Conservation (phyloP, 2,888 invertebrate species). For the Hypselothyrea guttata region DNA sequence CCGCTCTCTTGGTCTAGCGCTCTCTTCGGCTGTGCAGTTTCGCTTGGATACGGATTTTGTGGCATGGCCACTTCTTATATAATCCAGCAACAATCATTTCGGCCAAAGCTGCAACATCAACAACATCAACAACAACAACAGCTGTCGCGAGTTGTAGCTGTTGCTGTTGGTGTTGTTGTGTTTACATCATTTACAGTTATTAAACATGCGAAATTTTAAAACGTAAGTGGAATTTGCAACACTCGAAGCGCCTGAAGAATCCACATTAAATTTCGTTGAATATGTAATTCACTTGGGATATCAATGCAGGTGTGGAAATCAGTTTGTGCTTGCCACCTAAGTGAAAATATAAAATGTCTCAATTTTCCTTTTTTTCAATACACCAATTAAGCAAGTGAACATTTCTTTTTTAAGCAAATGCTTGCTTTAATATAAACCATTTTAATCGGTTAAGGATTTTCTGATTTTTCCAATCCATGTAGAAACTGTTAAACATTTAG, state of each 20-base stretch:
- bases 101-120: slow-evolving; percentile 68
- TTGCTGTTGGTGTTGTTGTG: slow-evolving; percentile 26
- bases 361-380: no score
- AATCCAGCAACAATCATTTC: slow-evolving; percentile 73
- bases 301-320: no score
- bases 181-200: slow-evolving; percentile 65
- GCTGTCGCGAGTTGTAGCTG: slow-evolving; percentile 57
- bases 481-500: no score
- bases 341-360: no score
- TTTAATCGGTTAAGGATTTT: no score
- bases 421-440: no score
- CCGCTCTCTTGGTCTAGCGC: slow-evolving; percentile 28
- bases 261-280: no score
- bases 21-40: slow-evolving; percentile 38
- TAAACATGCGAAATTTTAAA: slow-evolving; percentile 15
- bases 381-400: no score
- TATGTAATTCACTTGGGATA: no score
- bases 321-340: no score
- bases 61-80: slow-evolving; percentile 78
- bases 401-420: no score
- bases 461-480: no score
- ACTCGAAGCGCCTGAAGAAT: background rate
- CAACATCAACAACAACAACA: slow-evolving; percentile 47
- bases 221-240: slow-evolving; percentile 8
- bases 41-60: slow-evolving; percentile 54